Evolutionary conservation across 1,140 invertebrate species (phyloP).

Genomic region (Leptinotarsa lineolata): DNA sequence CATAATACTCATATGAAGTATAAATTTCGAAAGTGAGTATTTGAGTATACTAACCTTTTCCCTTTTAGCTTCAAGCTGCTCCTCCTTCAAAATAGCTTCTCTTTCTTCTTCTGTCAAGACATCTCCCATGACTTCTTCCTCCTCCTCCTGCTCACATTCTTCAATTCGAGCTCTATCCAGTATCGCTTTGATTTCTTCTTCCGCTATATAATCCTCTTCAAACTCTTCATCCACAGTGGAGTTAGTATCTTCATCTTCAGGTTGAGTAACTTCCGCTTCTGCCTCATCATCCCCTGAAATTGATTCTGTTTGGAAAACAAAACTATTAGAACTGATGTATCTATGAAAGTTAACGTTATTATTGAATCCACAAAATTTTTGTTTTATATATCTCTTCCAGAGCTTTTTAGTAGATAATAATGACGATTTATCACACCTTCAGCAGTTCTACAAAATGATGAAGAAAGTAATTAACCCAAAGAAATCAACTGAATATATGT

Average conservation of each 20-base stretch:
- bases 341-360: too few species aligned
- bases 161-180: constrained; percentile 7
- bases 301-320: neutral
- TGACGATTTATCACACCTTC: too few species aligned
- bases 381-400: too few species aligned
- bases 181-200: constrained; percentile 19
- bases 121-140: constrained; percentile 21
- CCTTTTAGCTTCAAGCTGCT: constrained; percentile 44
- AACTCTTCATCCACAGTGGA: constrained; percentile 12
- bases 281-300: constrained; percentile 26
- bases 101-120: constrained; percentile 39
- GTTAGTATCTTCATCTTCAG: constrained; percentile 8
- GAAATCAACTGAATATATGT: too few species aligned
- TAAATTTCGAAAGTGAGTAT: too few species aligned
- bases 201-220: constrained; percentile 10
- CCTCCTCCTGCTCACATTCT: constrained; percentile 22
- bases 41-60: neutral
- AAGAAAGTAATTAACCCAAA: too few species aligned
- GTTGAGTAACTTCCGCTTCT: constrained; percentile 7
- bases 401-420: too few species aligned
- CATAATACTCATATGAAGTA: too few species aligned
- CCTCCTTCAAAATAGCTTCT: constrained; percentile 31
- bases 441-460: too few species aligned
- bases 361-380: too few species aligned
- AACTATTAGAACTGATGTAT: too few species aligned